phyloP scores from a whole-genome alignment of 2,888 invertebrate genomes.

The Campoplex capitator region DNA sequence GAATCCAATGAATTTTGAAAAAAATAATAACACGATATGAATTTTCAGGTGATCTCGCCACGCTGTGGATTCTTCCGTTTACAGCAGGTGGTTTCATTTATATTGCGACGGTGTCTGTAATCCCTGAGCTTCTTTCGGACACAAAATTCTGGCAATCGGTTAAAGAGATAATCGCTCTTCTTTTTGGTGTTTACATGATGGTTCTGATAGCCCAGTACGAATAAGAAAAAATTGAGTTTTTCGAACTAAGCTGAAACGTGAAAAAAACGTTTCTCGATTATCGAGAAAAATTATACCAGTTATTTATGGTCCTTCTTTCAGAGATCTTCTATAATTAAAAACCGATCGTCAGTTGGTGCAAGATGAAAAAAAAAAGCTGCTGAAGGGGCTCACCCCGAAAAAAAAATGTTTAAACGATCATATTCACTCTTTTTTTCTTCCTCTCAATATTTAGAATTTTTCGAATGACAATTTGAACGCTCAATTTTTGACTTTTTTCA shows the following conservation, averaged over 20 bases:
- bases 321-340: neutral
- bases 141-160: constrained; percentile 94
- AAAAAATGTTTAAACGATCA: neutral
- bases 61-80: constrained; percentile 97
- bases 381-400: neutral
- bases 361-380: constrained; percentile 1
- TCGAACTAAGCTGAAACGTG: neutral
- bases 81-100: constrained; percentile 99
- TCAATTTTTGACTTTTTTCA: neutral
- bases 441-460: neutral
- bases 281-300: constrained; percentile 39
- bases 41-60: constrained; percentile 88
- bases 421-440: neutral
- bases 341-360: constrained; percentile 25
- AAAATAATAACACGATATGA: neutral
- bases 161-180: constrained; percentile 94
- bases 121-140: constrained; percentile 98
- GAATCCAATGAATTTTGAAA: neutral
- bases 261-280: neutral
- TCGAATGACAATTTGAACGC: neutral
- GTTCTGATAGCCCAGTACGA: constrained; percentile 95
- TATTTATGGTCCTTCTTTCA: constrained; percentile 27
- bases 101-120: constrained; percentile 99
- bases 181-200: constrained; percentile 98
- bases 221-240: constrained; percentile 80